Evolutionary conservation across 2,888 invertebrate genomes (phyloP), one percentile per base, ranked within the genome.

Genomic region (Unio delphinus): DNA sequence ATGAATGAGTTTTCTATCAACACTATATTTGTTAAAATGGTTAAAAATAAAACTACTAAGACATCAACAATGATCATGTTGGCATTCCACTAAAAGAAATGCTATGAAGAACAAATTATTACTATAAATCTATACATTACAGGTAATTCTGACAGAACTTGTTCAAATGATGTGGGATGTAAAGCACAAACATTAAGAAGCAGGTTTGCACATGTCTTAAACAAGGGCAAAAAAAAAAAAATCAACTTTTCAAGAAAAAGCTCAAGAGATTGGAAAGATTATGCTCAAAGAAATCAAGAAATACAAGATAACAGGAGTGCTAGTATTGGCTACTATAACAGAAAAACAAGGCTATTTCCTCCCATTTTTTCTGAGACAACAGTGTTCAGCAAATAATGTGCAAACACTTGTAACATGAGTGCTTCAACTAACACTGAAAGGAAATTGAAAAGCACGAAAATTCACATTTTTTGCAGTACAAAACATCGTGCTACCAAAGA

Each of bases 251-350:
- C 58, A 57, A 57, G 6, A 20, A 64, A 57, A 55, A 54, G 17
- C 26, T 26, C 20, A 11, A 59, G 60, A 58, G 20, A 65, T 17
- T 18, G 5, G 28, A 55, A 65, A 7, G 23, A 20, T 59, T 59
- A 28, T 55, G 60, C 59, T 54, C 23, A 20, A 58, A 55, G 59
- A 45, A 59, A 65, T 59, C 65, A 65, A 65, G 28, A 60, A 55
- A 58, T 17, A 60, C 54, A 54, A 60, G 61, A 55, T 55, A 61
- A n/a, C 20, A 60, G 61, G 61, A 34, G 11, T 45, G 8, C 45
- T 45, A 45, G 11, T 45, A 45, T 45, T n/a, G 17, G 28, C 30
- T n/a, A 62, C 28, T 15, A 3, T 62, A 17, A 34, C 28, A 62
- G 34, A 62, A 23, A 59, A 30, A 62, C 15, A 62, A 34, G 34